These are phyloP conservation scores for Drosophila prosaltans DNA, from an alignment of 1,140 invertebrate species.

Conservation along the genomic window DNA sequence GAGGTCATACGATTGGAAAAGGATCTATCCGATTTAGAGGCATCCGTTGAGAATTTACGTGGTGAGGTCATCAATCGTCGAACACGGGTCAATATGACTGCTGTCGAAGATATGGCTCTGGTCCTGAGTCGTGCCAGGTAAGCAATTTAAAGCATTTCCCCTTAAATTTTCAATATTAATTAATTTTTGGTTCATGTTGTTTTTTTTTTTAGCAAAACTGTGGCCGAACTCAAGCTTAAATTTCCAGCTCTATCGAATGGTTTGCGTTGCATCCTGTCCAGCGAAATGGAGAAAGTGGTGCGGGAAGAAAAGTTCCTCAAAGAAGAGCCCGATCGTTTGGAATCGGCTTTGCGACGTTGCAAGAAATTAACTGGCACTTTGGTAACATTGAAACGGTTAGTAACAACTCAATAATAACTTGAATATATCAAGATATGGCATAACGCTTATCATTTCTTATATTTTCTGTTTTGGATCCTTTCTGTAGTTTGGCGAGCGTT, in stretches of 20 bases:
- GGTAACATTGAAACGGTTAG: constrained; percentile 97
- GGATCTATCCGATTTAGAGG: constrained; percentile 96
- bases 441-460: no score
- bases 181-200: constrained; percentile 21
- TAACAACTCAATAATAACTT: not conserved
- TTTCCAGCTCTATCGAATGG: constrained; percentile 95
- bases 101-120: constrained; percentile 98
- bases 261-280: constrained; percentile 93
- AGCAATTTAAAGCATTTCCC: not conserved
- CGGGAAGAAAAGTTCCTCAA: constrained; percentile 98
- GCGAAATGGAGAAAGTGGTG: constrained; percentile 97
- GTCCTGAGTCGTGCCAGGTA: constrained; percentile 93
- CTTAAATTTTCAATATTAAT: no score
- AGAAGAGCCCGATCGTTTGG: constrained; percentile 96
- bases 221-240: constrained; percentile 95
- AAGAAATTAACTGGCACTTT: constrained; percentile 98
- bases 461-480: no score
- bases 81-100: constrained; percentile 97
- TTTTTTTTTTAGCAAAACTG: constrained; percentile 90
- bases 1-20: constrained; percentile 95
- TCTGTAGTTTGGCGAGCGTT: constrained; percentile 93
- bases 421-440: no score
- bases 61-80: constrained; percentile 97
- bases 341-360: constrained; percentile 94
- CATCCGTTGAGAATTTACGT: constrained; percentile 96